A percentile compares a stretch with the other conserved stretches of the same genome.
These are phyloP conservation scores for Lagria hirta DNA, from an alignment of 2,888 invertebrate species.

Conservation along the genomic window DNA sequence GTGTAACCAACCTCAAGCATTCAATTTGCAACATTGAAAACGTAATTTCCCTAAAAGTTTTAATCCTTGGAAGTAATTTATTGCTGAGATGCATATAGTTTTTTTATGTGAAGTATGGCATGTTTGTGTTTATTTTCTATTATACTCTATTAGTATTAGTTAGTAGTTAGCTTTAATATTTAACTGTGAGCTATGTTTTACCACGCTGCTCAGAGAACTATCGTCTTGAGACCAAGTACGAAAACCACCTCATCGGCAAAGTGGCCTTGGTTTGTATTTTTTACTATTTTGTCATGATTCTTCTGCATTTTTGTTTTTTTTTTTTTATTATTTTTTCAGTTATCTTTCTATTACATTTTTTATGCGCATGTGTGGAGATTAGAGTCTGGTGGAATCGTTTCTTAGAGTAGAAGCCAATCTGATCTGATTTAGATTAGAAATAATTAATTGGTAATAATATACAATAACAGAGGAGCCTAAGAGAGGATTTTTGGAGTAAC, in stretches of 20 bases:
- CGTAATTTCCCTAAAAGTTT: too few species aligned
- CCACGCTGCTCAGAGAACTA: conserved; percentile 84
- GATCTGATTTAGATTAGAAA: too few species aligned
- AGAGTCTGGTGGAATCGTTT: background rate
- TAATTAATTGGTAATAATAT: too few species aligned
- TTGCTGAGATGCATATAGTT: too few species aligned
- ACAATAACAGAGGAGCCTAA: too few species aligned
- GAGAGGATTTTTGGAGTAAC: too few species aligned
- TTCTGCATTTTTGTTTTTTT: conserved; percentile 14
- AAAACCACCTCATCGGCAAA: conserved; percentile 97
- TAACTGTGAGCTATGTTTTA: conserved; percentile 37
- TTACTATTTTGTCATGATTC: conserved; percentile 21
- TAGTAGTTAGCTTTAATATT: conserved; percentile 30
- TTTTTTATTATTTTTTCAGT: conserved; percentile 7
- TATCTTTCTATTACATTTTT: background rate
- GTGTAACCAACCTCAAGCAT: too few species aligned
- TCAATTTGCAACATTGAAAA: too few species aligned
- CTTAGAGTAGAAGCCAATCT: background rate
- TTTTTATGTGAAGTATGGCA: conserved; percentile 5
- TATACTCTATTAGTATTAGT: conserved; percentile 8
- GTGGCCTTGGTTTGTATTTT: conserved; percentile 85
- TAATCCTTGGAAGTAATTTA: too few species aligned
- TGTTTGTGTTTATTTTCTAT: conserved; percentile 5
- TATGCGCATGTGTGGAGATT: conserved; percentile 25
- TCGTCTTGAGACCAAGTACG: conserved; percentile 94